phyloP scores from a whole-genome alignment of 1,140 invertebrate genomes.

The Pachyrhynchus sulphureomaculatus region DNA sequence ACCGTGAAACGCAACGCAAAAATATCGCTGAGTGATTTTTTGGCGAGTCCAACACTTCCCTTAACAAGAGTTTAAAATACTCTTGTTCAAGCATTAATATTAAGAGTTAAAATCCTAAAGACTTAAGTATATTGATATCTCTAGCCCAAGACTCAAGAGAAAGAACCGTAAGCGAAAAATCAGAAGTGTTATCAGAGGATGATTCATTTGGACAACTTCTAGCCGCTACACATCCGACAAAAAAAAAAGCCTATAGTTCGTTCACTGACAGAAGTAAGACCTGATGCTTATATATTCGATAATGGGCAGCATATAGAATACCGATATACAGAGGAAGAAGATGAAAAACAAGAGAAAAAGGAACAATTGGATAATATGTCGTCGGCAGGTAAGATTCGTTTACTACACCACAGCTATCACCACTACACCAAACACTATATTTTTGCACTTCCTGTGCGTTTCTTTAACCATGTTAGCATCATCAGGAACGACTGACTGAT shows the following conservation, averaged over 20 bases:
- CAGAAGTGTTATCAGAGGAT: constrained; percentile 55
- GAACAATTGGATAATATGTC: constrained; percentile 44
- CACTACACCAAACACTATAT: too few species aligned
- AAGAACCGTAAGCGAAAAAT: constrained; percentile 50
- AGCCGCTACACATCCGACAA: constrained; percentile 1
- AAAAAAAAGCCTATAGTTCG: constrained; percentile 39
- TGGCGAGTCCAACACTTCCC: too few species aligned
- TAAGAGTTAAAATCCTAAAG: too few species aligned
- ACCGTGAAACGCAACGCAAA: too few species aligned
- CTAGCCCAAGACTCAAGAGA: constrained; percentile 36
- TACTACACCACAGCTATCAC: not conserved
- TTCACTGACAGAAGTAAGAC: constrained; percentile 66
- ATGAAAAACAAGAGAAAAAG: constrained; percentile 47
- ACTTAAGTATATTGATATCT: too few species aligned
- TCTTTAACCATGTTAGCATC: too few species aligned
- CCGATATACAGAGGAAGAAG: constrained; percentile 55
- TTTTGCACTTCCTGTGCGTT: too few species aligned
- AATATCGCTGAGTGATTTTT: too few species aligned
- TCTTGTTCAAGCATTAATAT: too few species aligned
- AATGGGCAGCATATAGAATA: constrained; percentile 59
- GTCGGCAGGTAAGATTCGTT: constrained; percentile 47
- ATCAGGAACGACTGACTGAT: too few species aligned
- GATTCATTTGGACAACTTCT: constrained; percentile 27
- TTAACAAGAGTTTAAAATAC: too few species aligned
- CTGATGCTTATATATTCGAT: constrained; percentile 59